These are phyloP conservation scores for Drosophila jambulina DNA, from an alignment of 1,140 invertebrate genomes.

Conservation along the genomic window DNA sequence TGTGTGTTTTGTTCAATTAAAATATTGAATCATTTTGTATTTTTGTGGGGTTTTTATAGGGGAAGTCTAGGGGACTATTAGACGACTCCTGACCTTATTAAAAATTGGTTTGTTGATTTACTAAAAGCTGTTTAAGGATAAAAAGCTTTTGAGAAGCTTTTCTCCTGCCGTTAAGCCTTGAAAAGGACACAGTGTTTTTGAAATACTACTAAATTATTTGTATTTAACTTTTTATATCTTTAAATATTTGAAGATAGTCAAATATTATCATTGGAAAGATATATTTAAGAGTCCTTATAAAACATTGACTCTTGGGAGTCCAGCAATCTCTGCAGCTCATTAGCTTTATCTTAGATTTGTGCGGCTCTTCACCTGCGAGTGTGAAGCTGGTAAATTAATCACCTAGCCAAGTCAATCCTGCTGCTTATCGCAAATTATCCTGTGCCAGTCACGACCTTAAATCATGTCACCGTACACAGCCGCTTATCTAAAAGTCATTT, in stretches of 20 bases:
- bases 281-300: neutral
- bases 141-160: neutral
- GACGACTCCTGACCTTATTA: too few relatives aligned
- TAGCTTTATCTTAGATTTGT: constrained; percentile 1
- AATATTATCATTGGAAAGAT: neutral
- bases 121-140: constrained; percentile 19
- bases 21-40: constrained; percentile 49
- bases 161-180: neutral
- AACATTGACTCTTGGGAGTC: neutral
- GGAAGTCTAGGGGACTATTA: neutral
- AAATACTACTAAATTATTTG: neutral
- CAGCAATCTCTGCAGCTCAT: constrained; percentile 1
- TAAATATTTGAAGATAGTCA: neutral
- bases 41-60: neutral
- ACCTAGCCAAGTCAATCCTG: constrained; percentile 7
- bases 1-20: constrained; percentile 62
- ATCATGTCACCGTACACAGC: constrained; percentile 42
- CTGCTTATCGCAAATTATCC: constrained; percentile 56
- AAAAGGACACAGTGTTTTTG: neutral
- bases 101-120: neutral
- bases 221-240: too few relatives aligned
- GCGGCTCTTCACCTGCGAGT: neutral
- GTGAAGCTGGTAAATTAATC: constrained; percentile 24
- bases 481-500: constrained; percentile 57
- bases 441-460: constrained; percentile 41